phyloP scores from a whole-genome alignment of 2,797 vertebrate species.

The Amblyopsis hoosieri region DNA sequence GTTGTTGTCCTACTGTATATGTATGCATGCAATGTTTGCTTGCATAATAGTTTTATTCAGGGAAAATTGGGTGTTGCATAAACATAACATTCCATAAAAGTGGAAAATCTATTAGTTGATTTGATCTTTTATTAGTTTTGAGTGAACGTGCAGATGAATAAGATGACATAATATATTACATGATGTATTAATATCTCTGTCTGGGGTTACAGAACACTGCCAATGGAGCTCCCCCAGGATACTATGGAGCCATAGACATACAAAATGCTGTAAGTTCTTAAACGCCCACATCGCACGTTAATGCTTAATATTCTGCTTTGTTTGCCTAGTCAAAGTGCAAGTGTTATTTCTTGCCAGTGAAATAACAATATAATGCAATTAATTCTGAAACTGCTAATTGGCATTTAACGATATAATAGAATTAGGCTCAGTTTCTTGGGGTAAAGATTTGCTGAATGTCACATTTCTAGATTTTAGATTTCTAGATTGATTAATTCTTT shows the following conservation, averaged over 20 bases:
- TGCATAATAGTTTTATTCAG: too few relatives aligned
- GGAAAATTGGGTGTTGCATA: too few relatives aligned
- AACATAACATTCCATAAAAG: too few relatives aligned
- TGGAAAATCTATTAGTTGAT: too few relatives aligned
- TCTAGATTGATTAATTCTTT: constrained; percentile 7
- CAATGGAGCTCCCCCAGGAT: constrained; percentile 66
- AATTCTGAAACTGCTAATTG: too few relatives aligned
- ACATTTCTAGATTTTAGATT: constrained; percentile 11
- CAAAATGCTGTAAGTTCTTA: constrained; percentile 69
- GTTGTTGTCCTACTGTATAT: too few relatives aligned
- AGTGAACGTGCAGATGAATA: too few relatives aligned
- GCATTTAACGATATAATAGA: too few relatives aligned
- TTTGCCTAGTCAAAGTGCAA: too few relatives aligned
- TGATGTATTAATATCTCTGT: constrained; percentile 42
- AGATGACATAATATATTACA: constrained; percentile 6
- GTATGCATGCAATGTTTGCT: too few relatives aligned
- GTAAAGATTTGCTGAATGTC: not conserved
- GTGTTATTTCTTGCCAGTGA: not conserved
- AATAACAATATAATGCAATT: not conserved
- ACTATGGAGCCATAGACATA: constrained; percentile 75
- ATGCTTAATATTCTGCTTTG: not conserved
- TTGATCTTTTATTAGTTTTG: too few relatives aligned
- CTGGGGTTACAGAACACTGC: constrained; percentile 69
- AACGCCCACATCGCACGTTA: not conserved
- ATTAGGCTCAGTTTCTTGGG: too few relatives aligned